These are phyloP conservation scores for Melanostoma scalare DNA, from an alignment of 2,888 invertebrate species.

Conservation along the genomic window DNA sequence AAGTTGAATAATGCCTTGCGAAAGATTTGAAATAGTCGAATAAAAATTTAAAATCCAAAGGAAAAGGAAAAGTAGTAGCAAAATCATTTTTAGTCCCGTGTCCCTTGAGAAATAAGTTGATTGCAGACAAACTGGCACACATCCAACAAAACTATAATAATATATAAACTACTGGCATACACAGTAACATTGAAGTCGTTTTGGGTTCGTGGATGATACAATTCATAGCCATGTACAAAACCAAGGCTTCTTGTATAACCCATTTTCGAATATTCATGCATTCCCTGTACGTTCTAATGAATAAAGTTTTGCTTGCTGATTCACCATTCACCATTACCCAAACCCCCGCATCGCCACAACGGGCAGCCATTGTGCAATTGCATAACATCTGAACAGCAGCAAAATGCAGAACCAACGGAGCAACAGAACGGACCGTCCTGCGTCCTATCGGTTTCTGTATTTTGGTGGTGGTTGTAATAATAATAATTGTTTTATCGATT, in stretches of 20 bases:
- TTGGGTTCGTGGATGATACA: constrained; percentile 2
- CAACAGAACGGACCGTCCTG: constrained; percentile 43
- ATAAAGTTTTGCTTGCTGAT: constrained; percentile 53
- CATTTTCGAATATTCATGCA: constrained; percentile 67
- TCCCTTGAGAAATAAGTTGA: constrained; percentile 66
- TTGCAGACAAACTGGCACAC: constrained; percentile 58
- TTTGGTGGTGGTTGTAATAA: constrained; percentile 15
- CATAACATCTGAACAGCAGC: constrained; percentile 54
- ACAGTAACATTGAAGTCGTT: constrained; percentile 32
- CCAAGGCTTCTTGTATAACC: constrained; percentile 65
- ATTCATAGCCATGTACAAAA: constrained; percentile 5
- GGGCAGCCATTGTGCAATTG: constrained; percentile 41
- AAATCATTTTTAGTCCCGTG: neutral
- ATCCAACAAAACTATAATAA: constrained; percentile 34
- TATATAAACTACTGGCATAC: neutral
- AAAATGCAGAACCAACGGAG: constrained; percentile 39
- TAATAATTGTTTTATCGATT: constrained; percentile 70
- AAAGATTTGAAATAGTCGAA: neutral
- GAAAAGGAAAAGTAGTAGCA: neutral
- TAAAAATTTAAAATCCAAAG: constrained; percentile 1
- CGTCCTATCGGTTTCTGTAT: constrained; percentile 18
- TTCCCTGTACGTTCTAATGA: constrained; percentile 69
- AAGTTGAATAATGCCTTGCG: neutral
- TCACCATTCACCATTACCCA: neutral
- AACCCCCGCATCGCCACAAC: constrained; percentile 1